These are phyloP conservation scores for Ormyrus labotus DNA, from an alignment of 2,888 invertebrate species.

Conservation along the genomic window DNA sequence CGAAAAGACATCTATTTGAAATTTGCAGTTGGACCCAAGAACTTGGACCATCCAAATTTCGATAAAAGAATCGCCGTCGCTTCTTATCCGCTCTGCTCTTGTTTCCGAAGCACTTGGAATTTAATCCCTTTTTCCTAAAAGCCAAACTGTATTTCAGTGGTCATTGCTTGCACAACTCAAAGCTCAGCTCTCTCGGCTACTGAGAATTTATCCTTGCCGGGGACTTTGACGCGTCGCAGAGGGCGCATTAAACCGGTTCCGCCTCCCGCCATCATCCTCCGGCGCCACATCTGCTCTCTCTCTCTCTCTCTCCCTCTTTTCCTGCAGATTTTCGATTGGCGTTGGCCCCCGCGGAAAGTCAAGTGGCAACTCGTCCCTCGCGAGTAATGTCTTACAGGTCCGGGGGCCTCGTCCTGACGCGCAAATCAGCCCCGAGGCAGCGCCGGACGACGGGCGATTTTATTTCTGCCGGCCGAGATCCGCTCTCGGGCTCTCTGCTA, in stretches of 20 bases:
- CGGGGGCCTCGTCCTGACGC: slow-evolving; percentile 55
- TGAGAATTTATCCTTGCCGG: slow-evolving; percentile 20
- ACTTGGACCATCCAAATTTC: no score
- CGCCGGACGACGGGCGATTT: slow-evolving; percentile 63
- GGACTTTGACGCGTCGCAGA: background rate
- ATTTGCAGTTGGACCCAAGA: no score
- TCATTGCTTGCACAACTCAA: no score
- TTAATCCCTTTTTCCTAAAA: no score
- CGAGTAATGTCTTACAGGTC: slow-evolving; percentile 58
- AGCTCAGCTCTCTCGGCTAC: background rate
- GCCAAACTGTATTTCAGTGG: no score
- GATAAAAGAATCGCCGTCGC: no score
- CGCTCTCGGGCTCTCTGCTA: no score
- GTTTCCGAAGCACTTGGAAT: no score
- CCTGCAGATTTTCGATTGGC: background rate
- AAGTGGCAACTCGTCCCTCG: slow-evolving; percentile 53
- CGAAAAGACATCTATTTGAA: no score
- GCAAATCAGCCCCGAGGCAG: slow-evolving; percentile 62
- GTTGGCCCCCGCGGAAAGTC: no score
- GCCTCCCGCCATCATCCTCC: slow-evolving; percentile 39
- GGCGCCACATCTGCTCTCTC: background rate
- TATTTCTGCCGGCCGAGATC: slow-evolving; percentile 64
- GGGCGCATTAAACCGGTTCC: slow-evolving; percentile 32
- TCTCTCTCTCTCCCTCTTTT: background rate
- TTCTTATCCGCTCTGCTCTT: no score